Conservation (phyloP, 2,113 vertebrate species). For the Leucopsar rothschildi region DNA sequence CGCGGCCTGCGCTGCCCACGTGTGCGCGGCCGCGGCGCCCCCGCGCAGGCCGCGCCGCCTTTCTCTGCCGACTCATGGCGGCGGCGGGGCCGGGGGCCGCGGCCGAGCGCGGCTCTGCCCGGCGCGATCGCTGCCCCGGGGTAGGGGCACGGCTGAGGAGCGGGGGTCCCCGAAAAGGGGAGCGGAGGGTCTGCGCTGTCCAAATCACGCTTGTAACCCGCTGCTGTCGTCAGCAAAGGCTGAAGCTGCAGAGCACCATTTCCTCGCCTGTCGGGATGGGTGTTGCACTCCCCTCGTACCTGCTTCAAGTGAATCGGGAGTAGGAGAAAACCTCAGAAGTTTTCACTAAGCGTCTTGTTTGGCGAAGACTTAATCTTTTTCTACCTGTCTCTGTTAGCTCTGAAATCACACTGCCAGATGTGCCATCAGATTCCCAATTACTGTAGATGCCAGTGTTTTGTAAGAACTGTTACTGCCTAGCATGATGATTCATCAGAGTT, state of each 20-base stretch:
- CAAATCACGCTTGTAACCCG: neutral
- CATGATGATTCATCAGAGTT: slow-evolving; percentile 54
- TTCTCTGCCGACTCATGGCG: slow-evolving; percentile 50
- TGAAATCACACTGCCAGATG: neutral
- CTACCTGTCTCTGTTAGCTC: neutral
- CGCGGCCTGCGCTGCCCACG: slow-evolving; percentile 1
- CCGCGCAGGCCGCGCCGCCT: slow-evolving; percentile 5
- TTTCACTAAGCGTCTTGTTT: neutral
- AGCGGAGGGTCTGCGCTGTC: neutral
- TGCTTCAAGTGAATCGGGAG: neutral
- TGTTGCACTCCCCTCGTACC: neutral
- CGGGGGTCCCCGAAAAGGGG: neutral
- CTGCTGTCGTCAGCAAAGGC: neutral
- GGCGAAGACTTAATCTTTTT: neutral
- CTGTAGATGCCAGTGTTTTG: slow-evolving; percentile 35
- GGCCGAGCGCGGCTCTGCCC: neutral
- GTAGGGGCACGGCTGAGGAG: rapidly evolving
- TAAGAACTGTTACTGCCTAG: slow-evolving; percentile 19
- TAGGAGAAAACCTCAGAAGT: slow-evolving; percentile 7
- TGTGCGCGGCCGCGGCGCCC: neutral
- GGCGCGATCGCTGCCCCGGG: neutral
- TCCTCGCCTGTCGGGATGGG: neutral
- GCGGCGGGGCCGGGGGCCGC: neutral
- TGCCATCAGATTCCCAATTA: slow-evolving; percentile 41
- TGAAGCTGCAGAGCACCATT: neutral